Conservation (phyloP, 1,140 invertebrate species). For the Platyscapa corneri region DNA sequence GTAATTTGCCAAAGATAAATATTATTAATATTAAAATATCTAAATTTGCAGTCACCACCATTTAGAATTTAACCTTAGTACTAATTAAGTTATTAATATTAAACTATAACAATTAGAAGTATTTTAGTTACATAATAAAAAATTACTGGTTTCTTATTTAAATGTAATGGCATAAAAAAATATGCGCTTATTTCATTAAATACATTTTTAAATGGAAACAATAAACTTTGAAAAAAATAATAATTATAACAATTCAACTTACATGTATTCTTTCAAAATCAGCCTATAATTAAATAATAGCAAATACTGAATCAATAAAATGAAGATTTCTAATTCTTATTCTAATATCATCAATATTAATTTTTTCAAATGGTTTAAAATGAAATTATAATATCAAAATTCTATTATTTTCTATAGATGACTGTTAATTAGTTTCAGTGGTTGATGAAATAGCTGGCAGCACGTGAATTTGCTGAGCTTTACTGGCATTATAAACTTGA, state of each 20-base stretch:
- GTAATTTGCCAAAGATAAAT: neutral
- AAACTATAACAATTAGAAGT: too few relatives aligned
- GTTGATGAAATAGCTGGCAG: slow-evolving; percentile 73
- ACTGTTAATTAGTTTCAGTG: slow-evolving; percentile 32
- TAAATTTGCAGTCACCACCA: neutral
- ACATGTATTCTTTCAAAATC: neutral
- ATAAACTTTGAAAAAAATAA: neutral
- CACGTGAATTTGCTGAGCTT: slow-evolving; percentile 91
- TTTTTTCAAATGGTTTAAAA: slow-evolving; percentile 9
- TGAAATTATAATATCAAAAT: slow-evolving; percentile 27
- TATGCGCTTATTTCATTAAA: neutral
- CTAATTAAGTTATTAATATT: too few relatives aligned
- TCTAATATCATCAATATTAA: slow-evolving; percentile 22
- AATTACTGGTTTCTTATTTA: neutral
- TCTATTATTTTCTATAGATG: neutral
- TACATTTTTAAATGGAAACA: neutral
- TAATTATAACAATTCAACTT: neutral
- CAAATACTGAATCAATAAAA: neutral
- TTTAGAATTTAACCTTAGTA: neutral
- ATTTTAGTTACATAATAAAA: neutral
- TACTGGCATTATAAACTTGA: slow-evolving; percentile 91
- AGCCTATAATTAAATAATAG: neutral
- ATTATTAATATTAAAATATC: neutral
- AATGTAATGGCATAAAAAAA: neutral
- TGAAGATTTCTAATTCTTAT: neutral